These are phyloP conservation scores for Trogon surrucura DNA, from an alignment of 2,113 vertebrate genomes.

Conservation along the genomic window DNA sequence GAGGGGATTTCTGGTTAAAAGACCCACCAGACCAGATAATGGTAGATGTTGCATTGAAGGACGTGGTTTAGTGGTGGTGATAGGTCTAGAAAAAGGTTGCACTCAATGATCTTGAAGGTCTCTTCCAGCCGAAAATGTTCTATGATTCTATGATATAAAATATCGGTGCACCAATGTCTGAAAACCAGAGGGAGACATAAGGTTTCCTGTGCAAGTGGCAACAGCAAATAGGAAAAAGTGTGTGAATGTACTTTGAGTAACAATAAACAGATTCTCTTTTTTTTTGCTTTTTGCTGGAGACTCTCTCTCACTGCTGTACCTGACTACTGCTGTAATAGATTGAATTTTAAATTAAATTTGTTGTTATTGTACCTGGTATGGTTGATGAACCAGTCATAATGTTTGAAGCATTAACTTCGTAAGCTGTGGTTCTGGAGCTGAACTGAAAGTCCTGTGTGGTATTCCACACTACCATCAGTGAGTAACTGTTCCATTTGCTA, in stretches of 20 bases:
- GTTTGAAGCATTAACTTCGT: neutral
- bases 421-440: neutral
- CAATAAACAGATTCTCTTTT: neutral
- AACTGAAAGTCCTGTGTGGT: neutral
- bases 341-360: neutral
- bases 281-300: neutral
- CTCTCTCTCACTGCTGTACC: neutral
- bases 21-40: neutral
- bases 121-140: no score
- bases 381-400: neutral
- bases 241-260: neutral
- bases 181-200: neutral
- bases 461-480: neutral
- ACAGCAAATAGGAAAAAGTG: neutral
- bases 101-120: no score
- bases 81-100: no score
- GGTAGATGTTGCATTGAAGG: no score
- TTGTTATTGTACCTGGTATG: neutral
- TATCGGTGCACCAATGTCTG: neutral
- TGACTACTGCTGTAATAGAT: neutral
- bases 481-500: neutral
- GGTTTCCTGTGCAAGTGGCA: neutral
- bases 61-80: no score
- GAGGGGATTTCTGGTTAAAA: neutral
- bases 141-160: neutral